phyloP scores from a whole-genome alignment of 2,113 vertebrate species.

The Gopherus flavomarginatus region DNA sequence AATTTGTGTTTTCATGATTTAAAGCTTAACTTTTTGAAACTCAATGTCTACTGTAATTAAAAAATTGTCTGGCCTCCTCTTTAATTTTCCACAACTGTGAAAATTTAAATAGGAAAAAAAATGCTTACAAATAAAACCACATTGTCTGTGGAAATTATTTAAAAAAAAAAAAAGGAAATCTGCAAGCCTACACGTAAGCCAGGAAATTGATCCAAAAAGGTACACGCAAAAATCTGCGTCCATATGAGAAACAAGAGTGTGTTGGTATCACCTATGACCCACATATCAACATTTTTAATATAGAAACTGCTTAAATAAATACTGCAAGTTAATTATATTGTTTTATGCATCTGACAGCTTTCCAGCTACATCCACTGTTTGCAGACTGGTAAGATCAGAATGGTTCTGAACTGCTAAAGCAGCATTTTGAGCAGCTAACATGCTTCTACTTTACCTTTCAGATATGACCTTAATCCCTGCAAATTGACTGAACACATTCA shows the following conservation, averaged over 20 bases:
- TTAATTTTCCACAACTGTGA: background rate
- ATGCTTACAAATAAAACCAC: background rate
- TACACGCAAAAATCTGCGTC: background rate
- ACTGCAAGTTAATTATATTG: background rate
- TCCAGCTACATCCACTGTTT: background rate
- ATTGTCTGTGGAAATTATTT: background rate
- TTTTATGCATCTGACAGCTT: background rate
- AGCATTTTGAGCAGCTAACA: background rate
- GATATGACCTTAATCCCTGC: background rate
- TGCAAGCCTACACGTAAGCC: background rate
- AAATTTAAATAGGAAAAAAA: background rate
- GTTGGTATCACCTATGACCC: background rate
- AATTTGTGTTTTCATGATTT: background rate
- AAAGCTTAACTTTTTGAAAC: background rate
- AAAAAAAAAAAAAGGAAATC: background rate
- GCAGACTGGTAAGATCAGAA: background rate
- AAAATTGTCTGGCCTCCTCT: background rate
- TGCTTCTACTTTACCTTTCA: background rate
- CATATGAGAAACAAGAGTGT: background rate
- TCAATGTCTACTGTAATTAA: background rate
- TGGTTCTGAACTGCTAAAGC: background rate
- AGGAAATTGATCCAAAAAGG: background rate
- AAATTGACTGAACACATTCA: background rate
- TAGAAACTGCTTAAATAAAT: background rate
- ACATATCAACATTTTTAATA: constrained; percentile 5